Percentiles rank a stretch among this genome's conserved stretches.
Evolutionary conservation across 2,113 vertebrate species (phyloP).

Genomic region (Siniperca knerii): DNA sequence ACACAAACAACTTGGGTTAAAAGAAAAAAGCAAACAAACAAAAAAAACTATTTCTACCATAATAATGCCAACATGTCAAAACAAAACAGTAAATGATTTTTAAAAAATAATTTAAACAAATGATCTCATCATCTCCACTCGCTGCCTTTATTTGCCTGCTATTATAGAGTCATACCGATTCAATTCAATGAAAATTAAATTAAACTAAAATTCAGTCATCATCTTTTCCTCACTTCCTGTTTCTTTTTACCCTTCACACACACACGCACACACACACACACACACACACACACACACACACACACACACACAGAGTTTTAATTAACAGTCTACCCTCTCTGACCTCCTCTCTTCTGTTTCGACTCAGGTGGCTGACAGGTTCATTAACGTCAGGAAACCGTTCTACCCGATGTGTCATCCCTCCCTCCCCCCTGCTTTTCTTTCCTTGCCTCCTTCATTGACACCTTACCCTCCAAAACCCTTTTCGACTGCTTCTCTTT

Average conservation of each 20-base stretch:
- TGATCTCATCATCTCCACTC: too few relatives aligned
- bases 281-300: slow-evolving; percentile 10
- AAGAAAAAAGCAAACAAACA: too few relatives aligned
- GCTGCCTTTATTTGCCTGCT: too few relatives aligned
- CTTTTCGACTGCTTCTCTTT: background rate
- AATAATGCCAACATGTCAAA: too few relatives aligned
- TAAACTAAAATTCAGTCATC: background rate
- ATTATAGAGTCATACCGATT: too few relatives aligned
- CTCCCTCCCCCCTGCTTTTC: background rate
- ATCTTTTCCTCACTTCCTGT: background rate
- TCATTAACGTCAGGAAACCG: slow-evolving; percentile 63
- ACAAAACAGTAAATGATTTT: too few relatives aligned
- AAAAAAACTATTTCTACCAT: too few relatives aligned
- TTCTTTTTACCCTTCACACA: background rate
- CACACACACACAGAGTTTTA: background rate
- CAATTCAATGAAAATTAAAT: background rate
- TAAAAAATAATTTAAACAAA: too few relatives aligned
- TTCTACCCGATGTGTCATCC: background rate
- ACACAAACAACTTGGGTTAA: too few relatives aligned
- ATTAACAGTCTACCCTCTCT: slow-evolving; percentile 18
- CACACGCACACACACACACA: slow-evolving; percentile 18
- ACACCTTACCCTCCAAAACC: background rate
- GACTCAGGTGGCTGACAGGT: slow-evolving; percentile 69
- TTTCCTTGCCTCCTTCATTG: background rate
- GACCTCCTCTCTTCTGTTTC: slow-evolving; percentile 52